Evolutionary conservation across 2,797 vertebrate species (phyloP).

Genomic region (Tokudaia muenninki): DNA sequence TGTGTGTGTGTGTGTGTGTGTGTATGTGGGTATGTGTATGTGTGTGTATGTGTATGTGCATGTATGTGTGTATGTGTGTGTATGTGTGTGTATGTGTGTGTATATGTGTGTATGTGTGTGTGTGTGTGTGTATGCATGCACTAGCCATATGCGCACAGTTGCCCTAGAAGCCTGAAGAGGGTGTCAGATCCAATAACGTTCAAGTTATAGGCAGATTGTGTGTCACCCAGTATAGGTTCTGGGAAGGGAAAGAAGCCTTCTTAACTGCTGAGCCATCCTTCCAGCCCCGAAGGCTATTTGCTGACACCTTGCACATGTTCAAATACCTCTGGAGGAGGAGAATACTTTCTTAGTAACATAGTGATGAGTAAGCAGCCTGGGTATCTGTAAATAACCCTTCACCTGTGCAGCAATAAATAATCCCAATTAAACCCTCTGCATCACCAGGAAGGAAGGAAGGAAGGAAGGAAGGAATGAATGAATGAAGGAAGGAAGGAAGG

Average conservation of each 20-base stretch:
- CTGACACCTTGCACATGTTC: neutral
- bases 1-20: no score
- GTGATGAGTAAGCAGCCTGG: neutral
- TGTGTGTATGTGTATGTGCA: neutral
- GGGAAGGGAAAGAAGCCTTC: neutral
- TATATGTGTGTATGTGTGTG: neutral
- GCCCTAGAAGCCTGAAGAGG: neutral
- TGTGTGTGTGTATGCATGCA: no score
- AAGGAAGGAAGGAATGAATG: fast-evolving
- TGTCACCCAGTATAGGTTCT: neutral
- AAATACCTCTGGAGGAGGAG: neutral
- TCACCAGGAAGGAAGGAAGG: no score
- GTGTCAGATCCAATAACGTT: neutral
- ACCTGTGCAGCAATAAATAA: neutral
- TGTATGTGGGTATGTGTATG: no score
- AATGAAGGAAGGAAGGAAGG: no score
- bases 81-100: no score
- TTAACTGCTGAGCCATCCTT: neutral
- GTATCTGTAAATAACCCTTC: neutral
- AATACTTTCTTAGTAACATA: neutral
- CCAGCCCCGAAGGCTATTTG: neutral
- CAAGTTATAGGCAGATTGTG: neutral
- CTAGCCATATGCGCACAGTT: neutral
- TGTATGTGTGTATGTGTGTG: neutral
- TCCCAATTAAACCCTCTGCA: neutral